Evolutionary conservation across 2,113 vertebrate genomes (phyloP).

Genomic region (Cyprinodon variegatus): DNA sequence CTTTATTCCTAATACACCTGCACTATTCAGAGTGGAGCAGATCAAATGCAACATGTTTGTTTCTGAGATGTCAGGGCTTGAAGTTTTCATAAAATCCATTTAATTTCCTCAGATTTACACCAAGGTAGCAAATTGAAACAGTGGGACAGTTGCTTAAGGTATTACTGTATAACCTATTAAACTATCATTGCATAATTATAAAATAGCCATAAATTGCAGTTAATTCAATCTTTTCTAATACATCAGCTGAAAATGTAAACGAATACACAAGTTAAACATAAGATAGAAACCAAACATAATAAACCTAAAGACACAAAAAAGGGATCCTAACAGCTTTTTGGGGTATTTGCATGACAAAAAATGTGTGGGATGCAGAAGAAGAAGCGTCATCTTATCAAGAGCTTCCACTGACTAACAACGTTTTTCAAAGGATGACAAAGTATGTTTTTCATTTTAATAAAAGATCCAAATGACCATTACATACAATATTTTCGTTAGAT

Average conservation of each 20-base stretch:
- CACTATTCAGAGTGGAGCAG: background rate
- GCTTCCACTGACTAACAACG: background rate
- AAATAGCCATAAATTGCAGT: background rate
- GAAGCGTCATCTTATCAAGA: background rate
- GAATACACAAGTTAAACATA: background rate
- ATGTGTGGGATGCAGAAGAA: too few species aligned
- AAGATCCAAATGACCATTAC: background rate
- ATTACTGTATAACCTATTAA: background rate
- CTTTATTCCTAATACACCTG: background rate
- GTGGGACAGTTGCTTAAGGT: background rate
- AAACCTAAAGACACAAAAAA: background rate
- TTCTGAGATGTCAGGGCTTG: background rate
- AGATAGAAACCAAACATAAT: background rate
- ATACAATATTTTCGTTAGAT: background rate
- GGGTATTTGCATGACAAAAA: too few species aligned
- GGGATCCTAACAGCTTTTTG: background rate
- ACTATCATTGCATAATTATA: background rate
- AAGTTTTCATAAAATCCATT: background rate
- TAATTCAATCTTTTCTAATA: background rate
- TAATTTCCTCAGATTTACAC: background rate
- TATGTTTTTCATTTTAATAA: slow-evolving; percentile 9
- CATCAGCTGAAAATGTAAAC: background rate
- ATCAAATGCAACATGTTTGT: background rate
- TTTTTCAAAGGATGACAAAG: background rate
- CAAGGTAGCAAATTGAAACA: background rate